Percentiles rank a stretch among this genome's conserved stretches.
Evolutionary conservation across 1,140 invertebrate species (phyloP).

Genomic region (Fopius arisanus): DNA sequence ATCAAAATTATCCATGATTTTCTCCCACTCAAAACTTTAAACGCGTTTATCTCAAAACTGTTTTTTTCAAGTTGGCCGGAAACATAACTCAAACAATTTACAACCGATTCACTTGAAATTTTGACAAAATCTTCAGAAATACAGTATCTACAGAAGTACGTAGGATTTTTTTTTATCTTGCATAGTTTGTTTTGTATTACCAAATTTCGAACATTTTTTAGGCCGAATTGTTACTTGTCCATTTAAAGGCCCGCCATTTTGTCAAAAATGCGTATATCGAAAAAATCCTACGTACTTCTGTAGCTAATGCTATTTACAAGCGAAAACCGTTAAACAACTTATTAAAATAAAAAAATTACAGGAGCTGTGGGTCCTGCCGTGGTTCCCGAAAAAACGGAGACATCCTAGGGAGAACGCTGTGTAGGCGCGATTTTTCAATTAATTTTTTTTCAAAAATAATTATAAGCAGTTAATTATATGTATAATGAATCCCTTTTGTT

Average conservation of each 20-base stretch:
- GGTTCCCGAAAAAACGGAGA: slow-evolving; percentile 14
- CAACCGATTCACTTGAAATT: too few relatives aligned
- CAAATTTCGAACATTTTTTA: too few relatives aligned
- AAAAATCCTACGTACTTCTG: slow-evolving; percentile 32
- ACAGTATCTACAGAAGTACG: too few relatives aligned
- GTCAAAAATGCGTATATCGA: slow-evolving; percentile 24
- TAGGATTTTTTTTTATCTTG: too few relatives aligned
- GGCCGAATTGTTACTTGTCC: background rate
- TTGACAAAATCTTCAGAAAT: too few relatives aligned
- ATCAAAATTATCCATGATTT: slow-evolving; percentile 24
- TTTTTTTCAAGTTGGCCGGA: too few relatives aligned
- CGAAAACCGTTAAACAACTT: slow-evolving; percentile 18
- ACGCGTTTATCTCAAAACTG: slow-evolving; percentile 22
- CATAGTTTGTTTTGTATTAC: too few relatives aligned
- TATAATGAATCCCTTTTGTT: background rate
- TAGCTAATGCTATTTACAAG: slow-evolving; percentile 28
- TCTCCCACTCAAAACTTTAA: slow-evolving; percentile 23
- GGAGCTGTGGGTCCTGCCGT: slow-evolving; percentile 22
- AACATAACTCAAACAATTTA: too few relatives aligned
- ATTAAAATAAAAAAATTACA: slow-evolving; percentile 20
- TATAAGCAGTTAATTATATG: background rate
- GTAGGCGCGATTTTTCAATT: slow-evolving; percentile 27
- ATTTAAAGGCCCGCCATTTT: slow-evolving; percentile 25
- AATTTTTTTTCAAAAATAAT: slow-evolving; percentile 20
- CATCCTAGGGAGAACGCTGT: slow-evolving; percentile 22